phyloP scores from a whole-genome alignment of 2,888 invertebrate genomes.

The Lordiphosa andalusiaca region DNA sequence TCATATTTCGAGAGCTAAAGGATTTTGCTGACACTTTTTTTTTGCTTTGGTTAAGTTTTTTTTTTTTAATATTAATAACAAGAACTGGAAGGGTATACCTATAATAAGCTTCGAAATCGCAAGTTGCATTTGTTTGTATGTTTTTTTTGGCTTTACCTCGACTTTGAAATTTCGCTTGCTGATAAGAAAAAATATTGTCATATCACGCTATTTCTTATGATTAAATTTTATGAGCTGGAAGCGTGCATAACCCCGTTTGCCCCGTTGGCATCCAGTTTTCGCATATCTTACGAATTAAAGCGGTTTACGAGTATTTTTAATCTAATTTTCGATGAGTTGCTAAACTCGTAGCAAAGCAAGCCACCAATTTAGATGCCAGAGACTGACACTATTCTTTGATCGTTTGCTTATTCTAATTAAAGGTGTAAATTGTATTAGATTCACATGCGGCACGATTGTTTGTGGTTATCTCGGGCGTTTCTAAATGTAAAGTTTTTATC shows the following conservation, averaged over 20 bases:
- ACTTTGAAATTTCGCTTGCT: conserved; percentile 53
- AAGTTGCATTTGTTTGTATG: background rate
- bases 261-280: background rate
- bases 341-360: background rate
- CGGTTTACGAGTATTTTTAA: background rate
- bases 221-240: conserved; percentile 32
- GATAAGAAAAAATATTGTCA: conserved; percentile 36
- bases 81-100: no score
- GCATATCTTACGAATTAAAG: conserved; percentile 1
- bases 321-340: conserved; percentile 3
- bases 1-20: no score
- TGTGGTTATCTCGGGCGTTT: conserved; percentile 16
- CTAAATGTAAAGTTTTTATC: background rate
- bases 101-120: no score
- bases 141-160: conserved; percentile 41
- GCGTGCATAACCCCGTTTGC: conserved; percentile 19
- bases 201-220: conserved; percentile 14
- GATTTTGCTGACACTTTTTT: no score
- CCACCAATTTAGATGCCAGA: background rate
- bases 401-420: conserved; percentile 29
- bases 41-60: no score
- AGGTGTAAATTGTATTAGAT: conserved; percentile 43
- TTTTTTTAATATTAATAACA: no score
- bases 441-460: conserved; percentile 20
- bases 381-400: background rate